These are phyloP conservation scores for Plestiodon gilberti DNA, from an alignment of 2,113 vertebrate genomes.

Conservation along the genomic window DNA sequence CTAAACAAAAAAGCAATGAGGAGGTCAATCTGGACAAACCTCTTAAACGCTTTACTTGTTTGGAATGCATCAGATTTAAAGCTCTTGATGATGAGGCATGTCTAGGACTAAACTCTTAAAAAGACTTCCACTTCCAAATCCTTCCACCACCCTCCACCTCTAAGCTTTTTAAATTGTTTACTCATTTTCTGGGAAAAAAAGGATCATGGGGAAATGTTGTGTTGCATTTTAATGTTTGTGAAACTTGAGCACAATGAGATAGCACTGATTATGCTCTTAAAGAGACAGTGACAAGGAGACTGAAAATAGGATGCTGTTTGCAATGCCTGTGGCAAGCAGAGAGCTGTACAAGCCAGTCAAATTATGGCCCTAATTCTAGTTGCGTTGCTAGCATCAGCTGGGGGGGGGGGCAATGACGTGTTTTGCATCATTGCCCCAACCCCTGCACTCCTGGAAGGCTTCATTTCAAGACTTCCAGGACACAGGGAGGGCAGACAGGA, in stretches of 20 bases:
- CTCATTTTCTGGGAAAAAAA: constrained; percentile 30
- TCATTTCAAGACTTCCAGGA: too few relatives aligned
- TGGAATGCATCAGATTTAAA: not conserved
- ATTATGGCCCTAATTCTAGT: not conserved
- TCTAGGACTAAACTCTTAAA: constrained; percentile 26
- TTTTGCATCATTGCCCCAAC: too few relatives aligned
- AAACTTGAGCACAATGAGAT: not conserved
- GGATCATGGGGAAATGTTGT: constrained; percentile 18
- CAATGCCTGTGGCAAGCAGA: too few relatives aligned
- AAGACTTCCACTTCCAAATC: not conserved
- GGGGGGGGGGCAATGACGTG: too few relatives aligned
- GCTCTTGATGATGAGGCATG: constrained; percentile 16
- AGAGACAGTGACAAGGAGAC: not conserved
- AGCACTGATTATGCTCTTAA: not conserved
- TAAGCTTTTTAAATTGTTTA: not conserved
- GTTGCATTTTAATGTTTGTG: accelerated
- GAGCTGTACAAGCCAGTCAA: too few relatives aligned
- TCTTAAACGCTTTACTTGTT: not conserved
- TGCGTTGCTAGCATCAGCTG: too few relatives aligned
- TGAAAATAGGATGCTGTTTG: too few relatives aligned
- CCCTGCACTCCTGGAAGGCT: too few relatives aligned
- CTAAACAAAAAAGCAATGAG: constrained; percentile 48
- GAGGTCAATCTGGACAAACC: constrained; percentile 18
- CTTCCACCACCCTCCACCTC: constrained; percentile 8
- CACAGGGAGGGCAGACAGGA: too few relatives aligned